Evolutionary conservation across 2,888 invertebrate genomes (phyloP), one percentile per base, ranked within the genome.

Genomic region (Neria commutata): DNA sequence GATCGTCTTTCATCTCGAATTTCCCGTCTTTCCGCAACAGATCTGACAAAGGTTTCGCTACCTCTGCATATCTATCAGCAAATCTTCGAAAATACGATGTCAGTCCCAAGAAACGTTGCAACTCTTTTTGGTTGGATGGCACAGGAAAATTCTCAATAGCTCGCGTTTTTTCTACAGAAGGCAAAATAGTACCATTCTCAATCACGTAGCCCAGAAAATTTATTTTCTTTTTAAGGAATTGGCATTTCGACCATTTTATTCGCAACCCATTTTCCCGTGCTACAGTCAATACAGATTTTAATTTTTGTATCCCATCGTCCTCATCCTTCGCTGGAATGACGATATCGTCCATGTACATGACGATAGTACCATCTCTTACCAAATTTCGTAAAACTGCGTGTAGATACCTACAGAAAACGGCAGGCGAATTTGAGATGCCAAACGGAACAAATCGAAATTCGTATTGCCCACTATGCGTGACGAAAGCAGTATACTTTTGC

Each of bases 151-250:
- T 46, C 21, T 49, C 37, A 21, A 65, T 48, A 10, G 62, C 63
- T 45, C 29, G 47, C 5, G 58, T 54, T 42, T 66, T 61, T 16
- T 60, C 60, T 17, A 17, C 37, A n/a, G 59, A 53, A 11, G 57
- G 62, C 10, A 24, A 50, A n/a, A 69, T 66, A 0, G 57, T 54
- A 6, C 55, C 42, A 24, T 60, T 55, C 23, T 66, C 53, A 2
- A 69, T 52, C 1, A 62, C n/a, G n/a, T 66, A 65, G 1, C 66
- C 64, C 17, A 70, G 42, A 42, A 67, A 67, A 0, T 58, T 37
- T 23, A 59, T 55, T 52, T 47, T 54, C 11, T 34, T 57, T 23
- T 54, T 49, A 8, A 62, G 21, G 16, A 67, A 56, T 33, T 64
- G 62, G 11, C 61, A 64, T 23, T 64, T 65, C n/a, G 48, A 21